phyloP scores from a whole-genome alignment of 2,113 vertebrate genomes.

The Corythaixoides concolor region DNA sequence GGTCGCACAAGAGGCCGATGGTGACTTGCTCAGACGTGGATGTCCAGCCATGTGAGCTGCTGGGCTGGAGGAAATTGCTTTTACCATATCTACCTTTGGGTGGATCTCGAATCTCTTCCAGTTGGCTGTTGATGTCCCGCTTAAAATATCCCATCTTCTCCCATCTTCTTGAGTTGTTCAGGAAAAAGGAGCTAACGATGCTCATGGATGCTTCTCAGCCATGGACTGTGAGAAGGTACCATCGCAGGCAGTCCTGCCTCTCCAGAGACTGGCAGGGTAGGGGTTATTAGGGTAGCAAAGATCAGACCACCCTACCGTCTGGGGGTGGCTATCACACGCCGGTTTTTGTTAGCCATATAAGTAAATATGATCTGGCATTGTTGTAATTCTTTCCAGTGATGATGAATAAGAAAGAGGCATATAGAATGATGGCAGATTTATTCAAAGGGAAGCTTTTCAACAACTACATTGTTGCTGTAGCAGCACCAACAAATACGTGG shows the following conservation, averaged over 20 bases:
- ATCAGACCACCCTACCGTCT: neutral
- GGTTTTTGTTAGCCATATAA: neutral
- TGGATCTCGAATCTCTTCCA: neutral
- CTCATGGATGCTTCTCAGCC: neutral
- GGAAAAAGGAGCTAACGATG: neutral
- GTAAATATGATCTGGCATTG: neutral
- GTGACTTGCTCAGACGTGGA: neutral
- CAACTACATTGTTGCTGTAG: neutral
- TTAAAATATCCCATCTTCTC: neutral
- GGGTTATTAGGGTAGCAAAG: neutral
- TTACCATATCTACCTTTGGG: neutral
- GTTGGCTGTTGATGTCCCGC: neutral
- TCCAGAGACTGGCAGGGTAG: neutral
- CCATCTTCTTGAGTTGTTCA: neutral
- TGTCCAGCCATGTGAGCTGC: neutral
- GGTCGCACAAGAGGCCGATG: neutral
- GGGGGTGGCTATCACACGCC: neutral
- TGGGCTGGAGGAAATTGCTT: neutral
- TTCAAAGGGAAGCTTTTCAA: neutral
- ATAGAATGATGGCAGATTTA: neutral
- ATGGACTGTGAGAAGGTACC: neutral
- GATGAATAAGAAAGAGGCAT: neutral
- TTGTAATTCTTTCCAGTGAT: neutral
- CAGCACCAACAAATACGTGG: neutral
- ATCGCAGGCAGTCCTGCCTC: neutral